A percentile compares a stretch with the other conserved stretches of the same genome.
Evolutionary conservation across 2,797 vertebrate species (phyloP).

Genomic region (Microctenopoma stevenorrisi): DNA sequence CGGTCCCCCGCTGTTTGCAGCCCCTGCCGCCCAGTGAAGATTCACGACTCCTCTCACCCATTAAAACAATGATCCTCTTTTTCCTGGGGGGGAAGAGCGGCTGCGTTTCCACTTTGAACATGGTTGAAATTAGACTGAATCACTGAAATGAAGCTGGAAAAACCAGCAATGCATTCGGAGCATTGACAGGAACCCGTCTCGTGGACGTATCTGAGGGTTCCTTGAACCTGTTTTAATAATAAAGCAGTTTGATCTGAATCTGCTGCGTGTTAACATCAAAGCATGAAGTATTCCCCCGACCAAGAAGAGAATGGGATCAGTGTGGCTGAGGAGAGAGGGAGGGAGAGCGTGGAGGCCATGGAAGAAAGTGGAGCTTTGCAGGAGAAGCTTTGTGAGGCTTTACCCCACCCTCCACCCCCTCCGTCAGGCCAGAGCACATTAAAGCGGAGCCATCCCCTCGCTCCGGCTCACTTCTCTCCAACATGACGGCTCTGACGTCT

Average conservation of each 20-base stretch:
- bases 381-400: constrained; percentile 59
- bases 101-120: constrained; percentile 10
- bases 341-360: constrained; percentile 19
- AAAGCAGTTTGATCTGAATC: constrained; percentile 46
- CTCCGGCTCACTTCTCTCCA: not conserved
- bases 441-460: constrained; percentile 45
- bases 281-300: constrained; percentile 52
- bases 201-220: constrained; percentile 17
- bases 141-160: constrained; percentile 21
- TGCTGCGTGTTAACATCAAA: constrained; percentile 68
- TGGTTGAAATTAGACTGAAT: not conserved
- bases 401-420: constrained; percentile 66
- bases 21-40: constrained; percentile 43
- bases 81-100: constrained; percentile 4
- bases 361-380: constrained; percentile 71
- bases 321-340: constrained; percentile 42
- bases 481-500: constrained; percentile 1
- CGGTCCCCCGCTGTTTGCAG: constrained; percentile 31
- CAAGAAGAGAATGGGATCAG: constrained; percentile 62
- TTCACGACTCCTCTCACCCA: constrained; percentile 39
- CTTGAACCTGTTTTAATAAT: constrained; percentile 54
- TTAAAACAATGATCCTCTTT: constrained; percentile 53
- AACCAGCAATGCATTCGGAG: not conserved
- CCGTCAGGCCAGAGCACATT: constrained; percentile 62
- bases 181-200: constrained; percentile 8